Evolutionary conservation across 1,140 invertebrate genomes (phyloP).

Genomic region (Sitobion miscanthi): DNA sequence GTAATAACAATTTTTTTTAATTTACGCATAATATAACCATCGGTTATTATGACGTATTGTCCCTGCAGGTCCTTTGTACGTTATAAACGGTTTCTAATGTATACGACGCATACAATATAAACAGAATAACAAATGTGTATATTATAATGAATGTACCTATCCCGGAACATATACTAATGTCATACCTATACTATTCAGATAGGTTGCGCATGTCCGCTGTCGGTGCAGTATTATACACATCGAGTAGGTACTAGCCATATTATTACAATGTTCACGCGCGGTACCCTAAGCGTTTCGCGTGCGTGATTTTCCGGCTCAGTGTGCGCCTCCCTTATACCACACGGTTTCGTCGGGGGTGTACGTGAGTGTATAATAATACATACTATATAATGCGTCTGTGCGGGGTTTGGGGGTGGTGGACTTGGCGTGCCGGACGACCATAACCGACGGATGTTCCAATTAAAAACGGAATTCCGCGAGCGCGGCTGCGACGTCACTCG

Average conservation of each 20-base stretch:
- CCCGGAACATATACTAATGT: not conserved
- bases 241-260: not conserved
- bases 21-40: too few species aligned
- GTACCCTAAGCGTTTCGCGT: not conserved
- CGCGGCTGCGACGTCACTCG: not conserved
- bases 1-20: too few species aligned
- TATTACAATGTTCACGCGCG: not conserved
- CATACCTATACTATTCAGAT: not conserved
- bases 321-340: not conserved
- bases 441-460: constrained; percentile 15
- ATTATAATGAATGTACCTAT: not conserved
- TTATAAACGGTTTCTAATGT: too few species aligned
- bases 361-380: not conserved
- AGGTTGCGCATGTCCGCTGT: not conserved
- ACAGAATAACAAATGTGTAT: too few species aligned
- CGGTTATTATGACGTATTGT: too few species aligned
- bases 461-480: constrained; percentile 33
- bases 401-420: not conserved
- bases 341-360: not conserved
- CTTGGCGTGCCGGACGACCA: not conserved
- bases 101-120: too few species aligned
- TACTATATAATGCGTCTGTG: not conserved
- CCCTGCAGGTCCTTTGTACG: too few species aligned
- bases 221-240: not conserved
- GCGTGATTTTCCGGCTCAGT: not conserved